These are phyloP conservation scores for Chironomus striatipennis DNA, from an alignment of 1,140 invertebrate species.

Conservation along the genomic window DNA sequence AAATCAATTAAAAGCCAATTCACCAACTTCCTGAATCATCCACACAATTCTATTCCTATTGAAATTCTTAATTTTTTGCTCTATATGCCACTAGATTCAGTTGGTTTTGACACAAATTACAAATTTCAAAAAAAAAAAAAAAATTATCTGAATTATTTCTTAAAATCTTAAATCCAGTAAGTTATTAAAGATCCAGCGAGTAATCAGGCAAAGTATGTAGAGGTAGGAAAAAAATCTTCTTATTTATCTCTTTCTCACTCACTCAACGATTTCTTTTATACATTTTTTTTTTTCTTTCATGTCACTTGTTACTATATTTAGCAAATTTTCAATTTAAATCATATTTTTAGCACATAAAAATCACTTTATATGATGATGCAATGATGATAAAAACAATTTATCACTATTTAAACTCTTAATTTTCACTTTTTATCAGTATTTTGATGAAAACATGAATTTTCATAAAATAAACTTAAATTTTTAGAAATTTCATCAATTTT, in stretches of 20 bases:
- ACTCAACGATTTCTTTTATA: conserved; percentile 3
- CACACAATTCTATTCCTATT: too few species aligned
- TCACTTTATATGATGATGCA: neutral
- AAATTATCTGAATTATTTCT: too few species aligned
- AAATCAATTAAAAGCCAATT: too few species aligned
- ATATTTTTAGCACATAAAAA: neutral
- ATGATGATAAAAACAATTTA: neutral
- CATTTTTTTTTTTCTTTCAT: neutral
- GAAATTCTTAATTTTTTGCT: too few species aligned
- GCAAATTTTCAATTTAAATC: neutral
- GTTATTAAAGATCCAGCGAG: too few species aligned
- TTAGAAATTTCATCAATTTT: neutral
- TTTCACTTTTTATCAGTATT: neutral
- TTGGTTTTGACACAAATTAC: neutral
- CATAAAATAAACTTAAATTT: neutral
- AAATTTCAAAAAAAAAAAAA: too few species aligned
- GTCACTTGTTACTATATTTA: neutral
- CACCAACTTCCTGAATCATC: too few species aligned
- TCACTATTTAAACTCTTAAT: neutral
- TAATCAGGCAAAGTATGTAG: neutral
- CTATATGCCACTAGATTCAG: neutral
- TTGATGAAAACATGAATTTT: conserved; percentile 3
- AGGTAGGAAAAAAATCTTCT: conserved; percentile 1
- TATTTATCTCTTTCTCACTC: neutral
- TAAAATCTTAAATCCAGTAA: too few species aligned